These are phyloP conservation scores for Sylvilagus floridanus DNA, from an alignment of 2,797 vertebrate species.

Conservation along the genomic window DNA sequence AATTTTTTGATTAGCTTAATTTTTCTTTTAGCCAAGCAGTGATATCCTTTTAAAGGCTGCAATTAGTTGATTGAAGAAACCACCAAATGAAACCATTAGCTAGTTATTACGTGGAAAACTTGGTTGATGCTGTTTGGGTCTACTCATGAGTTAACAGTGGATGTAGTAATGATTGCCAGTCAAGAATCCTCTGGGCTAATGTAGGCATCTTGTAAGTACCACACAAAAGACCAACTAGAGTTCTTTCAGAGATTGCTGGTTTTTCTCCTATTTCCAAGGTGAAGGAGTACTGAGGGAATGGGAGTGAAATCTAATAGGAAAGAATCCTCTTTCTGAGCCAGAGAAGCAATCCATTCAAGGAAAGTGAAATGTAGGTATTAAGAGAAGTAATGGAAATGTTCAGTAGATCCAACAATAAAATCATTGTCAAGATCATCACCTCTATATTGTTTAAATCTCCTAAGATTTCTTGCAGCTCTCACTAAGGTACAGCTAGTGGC, in stretches of 20 bases:
- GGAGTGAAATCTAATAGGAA: conserved; percentile 30
- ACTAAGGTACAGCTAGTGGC: not conserved
- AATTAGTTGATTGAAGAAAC: conserved; percentile 74
- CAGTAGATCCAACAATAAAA: not conserved
- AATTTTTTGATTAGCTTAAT: conserved; percentile 56
- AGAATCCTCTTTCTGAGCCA: conserved; percentile 52
- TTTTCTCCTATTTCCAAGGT: conserved; percentile 67
- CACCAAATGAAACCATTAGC: conserved; percentile 53
- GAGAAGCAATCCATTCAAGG: conserved; percentile 17
- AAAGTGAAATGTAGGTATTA: conserved; percentile 17
- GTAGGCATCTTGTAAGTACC: conserved; percentile 23
- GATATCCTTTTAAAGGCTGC: conserved; percentile 63
- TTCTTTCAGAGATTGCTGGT: conserved; percentile 61
- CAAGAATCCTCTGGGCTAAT: conserved; percentile 65
- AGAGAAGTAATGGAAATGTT: not conserved
- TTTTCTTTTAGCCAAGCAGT: conserved; percentile 50
- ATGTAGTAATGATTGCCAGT: conserved; percentile 3
- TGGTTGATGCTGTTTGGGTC: conserved; percentile 9
- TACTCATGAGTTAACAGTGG: conserved; percentile 64
- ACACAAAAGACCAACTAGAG: conserved; percentile 33
- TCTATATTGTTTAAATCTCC: not conserved
- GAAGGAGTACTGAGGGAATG: conserved; percentile 68
- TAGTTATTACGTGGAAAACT: conserved; percentile 55
- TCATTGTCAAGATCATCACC: not conserved
- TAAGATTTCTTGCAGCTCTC: not conserved